Evolutionary conservation across 2,888 invertebrate species (phyloP).

Genomic region (Ferdinandea cuprea): DNA sequence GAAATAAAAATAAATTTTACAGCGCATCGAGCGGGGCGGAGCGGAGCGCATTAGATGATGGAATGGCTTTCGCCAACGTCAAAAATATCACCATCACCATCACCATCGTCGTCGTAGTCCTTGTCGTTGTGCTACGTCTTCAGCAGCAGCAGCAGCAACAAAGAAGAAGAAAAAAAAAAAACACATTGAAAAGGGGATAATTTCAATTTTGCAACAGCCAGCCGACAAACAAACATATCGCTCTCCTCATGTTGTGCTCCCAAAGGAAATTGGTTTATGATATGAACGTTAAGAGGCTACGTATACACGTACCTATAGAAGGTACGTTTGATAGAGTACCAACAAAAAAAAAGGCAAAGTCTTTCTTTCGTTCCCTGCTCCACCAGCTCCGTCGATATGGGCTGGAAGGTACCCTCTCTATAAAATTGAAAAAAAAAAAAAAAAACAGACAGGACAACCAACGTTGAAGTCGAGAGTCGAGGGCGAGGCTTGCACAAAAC

Average conservation of each 20-base stretch:
- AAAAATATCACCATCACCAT: constrained; percentile 42
- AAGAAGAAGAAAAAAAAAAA: not conserved
- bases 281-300: constrained; percentile 67
- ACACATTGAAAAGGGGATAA: constrained; percentile 54
- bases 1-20: constrained; percentile 53
- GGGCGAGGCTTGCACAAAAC: constrained; percentile 42
- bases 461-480: not conserved
- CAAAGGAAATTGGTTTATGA: constrained; percentile 75
- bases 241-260: constrained; percentile 53
- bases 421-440: constrained; percentile 52
- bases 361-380: not conserved
- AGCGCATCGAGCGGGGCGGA: not conserved
- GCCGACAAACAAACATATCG: constrained; percentile 39
- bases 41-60: constrained; percentile 42
- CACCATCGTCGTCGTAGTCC: constrained; percentile 19
- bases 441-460: not conserved
- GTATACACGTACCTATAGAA: not conserved
- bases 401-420: no score
- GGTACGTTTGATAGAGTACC: constrained; percentile 39
- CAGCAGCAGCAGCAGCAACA: not conserved
- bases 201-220: constrained; percentile 53
- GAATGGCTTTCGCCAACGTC: constrained; percentile 55
- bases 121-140: constrained; percentile 6
- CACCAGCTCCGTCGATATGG: constrained; percentile 37
- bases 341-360: constrained; percentile 53